These are phyloP conservation scores for Rhabdophis nuchalis DNA, from an alignment of 2,797 vertebrate species.

Conservation along the genomic window DNA sequence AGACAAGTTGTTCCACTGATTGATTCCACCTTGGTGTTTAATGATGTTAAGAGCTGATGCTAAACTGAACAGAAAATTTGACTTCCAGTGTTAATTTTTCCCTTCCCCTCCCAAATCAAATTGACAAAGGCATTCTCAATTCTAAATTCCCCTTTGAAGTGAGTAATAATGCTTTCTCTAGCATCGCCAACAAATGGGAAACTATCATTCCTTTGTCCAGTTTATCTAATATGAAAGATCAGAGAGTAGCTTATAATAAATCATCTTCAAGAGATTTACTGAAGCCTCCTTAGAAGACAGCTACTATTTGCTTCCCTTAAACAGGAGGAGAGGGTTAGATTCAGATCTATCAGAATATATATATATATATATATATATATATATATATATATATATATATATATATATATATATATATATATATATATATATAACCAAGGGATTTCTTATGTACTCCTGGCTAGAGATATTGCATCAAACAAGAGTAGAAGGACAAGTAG, in stretches of 20 bases:
- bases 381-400: too few species aligned
- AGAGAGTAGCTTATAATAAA: not conserved
- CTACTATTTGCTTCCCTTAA: not conserved
- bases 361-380: too few species aligned
- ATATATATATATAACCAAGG: not conserved
- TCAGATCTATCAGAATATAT: not conserved
- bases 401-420: too few species aligned
- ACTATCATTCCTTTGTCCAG: not conserved
- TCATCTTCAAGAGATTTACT: not conserved
- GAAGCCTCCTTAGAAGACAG: not conserved
- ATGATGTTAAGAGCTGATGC: not conserved
- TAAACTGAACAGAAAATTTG: not conserved
- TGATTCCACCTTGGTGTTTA: not conserved
- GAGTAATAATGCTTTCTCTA: not conserved
- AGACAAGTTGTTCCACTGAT: too few species aligned
- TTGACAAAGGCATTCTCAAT: not conserved
- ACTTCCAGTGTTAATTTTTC: not conserved
- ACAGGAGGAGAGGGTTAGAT: not conserved
- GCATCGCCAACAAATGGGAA: not conserved
- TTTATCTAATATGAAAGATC: not conserved
- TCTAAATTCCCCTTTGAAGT: not conserved
- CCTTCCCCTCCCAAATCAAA: not conserved
- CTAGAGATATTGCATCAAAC: slow-evolving; percentile 25
- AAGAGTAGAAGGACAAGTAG: not conserved
- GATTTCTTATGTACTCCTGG: slow-evolving; percentile 22